A percentile compares a stretch with the other conserved stretches of the same genome.
phyloP scores from a whole-genome alignment of 2,797 vertebrate species.

The Bucorvus abyssinicus region DNA sequence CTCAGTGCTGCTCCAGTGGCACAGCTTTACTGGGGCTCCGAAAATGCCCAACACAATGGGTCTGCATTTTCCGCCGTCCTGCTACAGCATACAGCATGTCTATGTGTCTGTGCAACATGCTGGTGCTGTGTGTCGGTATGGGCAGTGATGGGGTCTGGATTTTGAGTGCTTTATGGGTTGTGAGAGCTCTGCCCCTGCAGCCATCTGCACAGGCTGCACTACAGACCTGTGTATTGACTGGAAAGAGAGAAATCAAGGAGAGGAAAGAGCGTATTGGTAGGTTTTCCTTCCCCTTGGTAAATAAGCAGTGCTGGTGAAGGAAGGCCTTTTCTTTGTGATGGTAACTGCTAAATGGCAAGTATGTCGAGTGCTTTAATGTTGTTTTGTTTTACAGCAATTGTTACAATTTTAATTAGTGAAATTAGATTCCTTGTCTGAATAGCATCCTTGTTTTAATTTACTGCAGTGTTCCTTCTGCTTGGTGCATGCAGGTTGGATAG shows the following conservation, averaged over 20 bases:
- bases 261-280: background rate
- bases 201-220: background rate
- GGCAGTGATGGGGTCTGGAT: background rate
- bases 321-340: rapidly evolving
- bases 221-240: background rate
- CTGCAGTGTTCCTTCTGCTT: background rate
- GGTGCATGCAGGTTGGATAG: rapidly evolving
- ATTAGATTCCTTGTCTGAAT: constrained; percentile 49
- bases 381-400: constrained; percentile 1
- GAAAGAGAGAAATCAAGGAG: background rate
- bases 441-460: constrained; percentile 31
- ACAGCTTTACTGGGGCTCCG: background rate
- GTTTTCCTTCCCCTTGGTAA: background rate
- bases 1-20: background rate
- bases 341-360: constrained; percentile 18
- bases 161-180: background rate
- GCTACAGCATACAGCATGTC: rapidly evolving
- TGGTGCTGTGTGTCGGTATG: no score
- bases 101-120: rapidly evolving
- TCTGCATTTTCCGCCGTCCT: rapidly evolving
- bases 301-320: background rate
- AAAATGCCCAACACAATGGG: rapidly evolving
- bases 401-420: constrained; percentile 26
- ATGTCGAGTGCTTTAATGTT: background rate
- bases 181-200: background rate